A percentile compares a stretch with the other conserved stretches of the same genome.
Evolutionary conservation across 2,888 invertebrate genomes (phyloP).

Genomic region (Aspidapion aeneum): DNA sequence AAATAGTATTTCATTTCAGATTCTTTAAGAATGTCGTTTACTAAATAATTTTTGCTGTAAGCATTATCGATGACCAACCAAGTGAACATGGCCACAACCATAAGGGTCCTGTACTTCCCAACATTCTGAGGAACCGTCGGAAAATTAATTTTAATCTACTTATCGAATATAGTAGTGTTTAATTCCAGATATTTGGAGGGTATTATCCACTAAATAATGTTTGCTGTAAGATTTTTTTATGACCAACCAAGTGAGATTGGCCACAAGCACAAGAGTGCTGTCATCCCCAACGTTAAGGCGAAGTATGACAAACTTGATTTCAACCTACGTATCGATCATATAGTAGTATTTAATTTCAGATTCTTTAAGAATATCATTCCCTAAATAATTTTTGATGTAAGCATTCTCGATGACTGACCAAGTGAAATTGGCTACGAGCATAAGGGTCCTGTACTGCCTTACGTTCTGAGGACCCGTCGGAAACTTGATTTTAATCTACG

Average conservation of each 20-base stretch:
- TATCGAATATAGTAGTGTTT: conserved; percentile 63
- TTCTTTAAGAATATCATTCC: conserved; percentile 66
- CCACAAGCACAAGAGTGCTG: conserved; percentile 81
- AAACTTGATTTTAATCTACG: too few relatives aligned
- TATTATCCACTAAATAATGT: conserved; percentile 67
- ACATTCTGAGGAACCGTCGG: too few relatives aligned
- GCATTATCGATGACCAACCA: conserved; percentile 95
- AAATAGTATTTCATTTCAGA: conserved; percentile 67
- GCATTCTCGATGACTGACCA: conserved; percentile 95
- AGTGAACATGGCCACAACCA: conserved; percentile 82
- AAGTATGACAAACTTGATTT: too few relatives aligned
- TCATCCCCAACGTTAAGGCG: too few relatives aligned
- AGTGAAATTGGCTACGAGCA: conserved; percentile 82
- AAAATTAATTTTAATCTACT: too few relatives aligned
- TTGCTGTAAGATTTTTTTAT: conserved; percentile 79
- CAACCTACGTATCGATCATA: conserved; percentile 54
- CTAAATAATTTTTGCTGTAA: conserved; percentile 62
- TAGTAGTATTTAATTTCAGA: conserved; percentile 67
- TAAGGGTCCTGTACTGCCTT: too few relatives aligned
- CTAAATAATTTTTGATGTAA: conserved; percentile 62
- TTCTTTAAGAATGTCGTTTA: conserved; percentile 66
- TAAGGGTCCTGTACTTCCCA: too few relatives aligned
- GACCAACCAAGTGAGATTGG: conserved; percentile 90
- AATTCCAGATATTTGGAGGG: conserved; percentile 65
- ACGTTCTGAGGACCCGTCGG: too few relatives aligned